phyloP scores from a whole-genome alignment of 2,113 vertebrate genomes.

The Piprites chloris region DNA sequence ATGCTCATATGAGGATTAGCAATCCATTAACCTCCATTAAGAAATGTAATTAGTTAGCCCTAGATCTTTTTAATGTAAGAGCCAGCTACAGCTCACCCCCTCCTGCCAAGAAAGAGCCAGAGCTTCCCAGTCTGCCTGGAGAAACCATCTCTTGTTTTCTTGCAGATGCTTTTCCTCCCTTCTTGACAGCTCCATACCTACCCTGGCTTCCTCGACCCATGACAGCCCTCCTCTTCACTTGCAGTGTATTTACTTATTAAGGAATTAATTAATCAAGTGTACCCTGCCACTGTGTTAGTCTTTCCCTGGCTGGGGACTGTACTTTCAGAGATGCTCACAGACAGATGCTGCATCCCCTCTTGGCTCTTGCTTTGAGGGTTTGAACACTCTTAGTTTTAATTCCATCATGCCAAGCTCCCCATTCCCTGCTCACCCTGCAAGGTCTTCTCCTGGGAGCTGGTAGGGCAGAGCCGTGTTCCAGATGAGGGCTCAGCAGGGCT shows the following conservation, averaged over 20 bases:
- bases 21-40: neutral
- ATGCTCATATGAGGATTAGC: accelerated
- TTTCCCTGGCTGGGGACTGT: neutral
- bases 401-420: neutral
- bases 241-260: neutral
- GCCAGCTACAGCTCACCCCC: neutral
- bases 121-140: neutral
- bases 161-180: neutral
- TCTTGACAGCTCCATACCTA: neutral
- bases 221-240: neutral
- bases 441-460: neutral
- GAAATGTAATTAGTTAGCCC: neutral
- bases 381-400: neutral
- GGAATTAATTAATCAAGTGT: neutral
- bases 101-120: accelerated
- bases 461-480: neutral
- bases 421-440: neutral
- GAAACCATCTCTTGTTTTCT: accelerated
- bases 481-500: neutral
- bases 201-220: accelerated
- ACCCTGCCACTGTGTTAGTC: accelerated
- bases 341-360: accelerated
- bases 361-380: neutral
- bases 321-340: neutral
- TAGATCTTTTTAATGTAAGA: accelerated